Percentiles rank a stretch among this genome's conserved stretches.
Evolutionary conservation across 2,113 vertebrate species (phyloP).

Genomic region (Promerops cafer): DNA sequence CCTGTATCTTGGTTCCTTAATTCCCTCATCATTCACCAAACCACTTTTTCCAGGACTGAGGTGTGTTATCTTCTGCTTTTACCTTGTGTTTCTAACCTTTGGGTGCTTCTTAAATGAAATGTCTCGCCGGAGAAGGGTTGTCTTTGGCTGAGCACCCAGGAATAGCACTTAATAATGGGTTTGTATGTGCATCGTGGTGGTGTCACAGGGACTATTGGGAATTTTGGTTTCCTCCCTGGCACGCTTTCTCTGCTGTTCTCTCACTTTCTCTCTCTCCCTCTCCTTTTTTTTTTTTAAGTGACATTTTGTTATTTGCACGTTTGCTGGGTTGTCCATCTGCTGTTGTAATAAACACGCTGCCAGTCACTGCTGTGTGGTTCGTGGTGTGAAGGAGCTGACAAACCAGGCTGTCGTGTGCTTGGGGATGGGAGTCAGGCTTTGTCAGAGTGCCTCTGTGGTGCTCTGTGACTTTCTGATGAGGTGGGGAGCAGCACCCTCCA

Average conservation of each 20-base stretch:
- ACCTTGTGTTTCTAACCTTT: neutral
- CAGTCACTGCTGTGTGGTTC: neutral
- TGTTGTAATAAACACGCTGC: neutral
- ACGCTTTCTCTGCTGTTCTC: neutral
- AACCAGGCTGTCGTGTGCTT: neutral
- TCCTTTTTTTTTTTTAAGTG: neutral
- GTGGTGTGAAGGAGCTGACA: neutral
- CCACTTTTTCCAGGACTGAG: neutral
- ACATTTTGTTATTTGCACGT: conserved; percentile 9
- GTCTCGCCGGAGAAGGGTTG: neutral
- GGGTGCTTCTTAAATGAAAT: neutral
- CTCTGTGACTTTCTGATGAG: neutral
- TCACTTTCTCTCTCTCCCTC: neutral
- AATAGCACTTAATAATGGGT: neutral
- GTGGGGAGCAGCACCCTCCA: neutral
- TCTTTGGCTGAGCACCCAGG: neutral
- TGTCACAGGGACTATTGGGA: neutral
- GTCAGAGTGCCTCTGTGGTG: neutral
- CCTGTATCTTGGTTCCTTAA: neutral
- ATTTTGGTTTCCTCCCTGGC: neutral
- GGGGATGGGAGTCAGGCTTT: neutral
- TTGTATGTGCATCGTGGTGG: neutral
- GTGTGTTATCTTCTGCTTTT: neutral
- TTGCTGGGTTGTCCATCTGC: conserved; percentile 42
- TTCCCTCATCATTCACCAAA: neutral